Evolutionary conservation across 2,797 vertebrate species (phyloP).

Genomic region (Scolopax bukidnonensis): DNA sequence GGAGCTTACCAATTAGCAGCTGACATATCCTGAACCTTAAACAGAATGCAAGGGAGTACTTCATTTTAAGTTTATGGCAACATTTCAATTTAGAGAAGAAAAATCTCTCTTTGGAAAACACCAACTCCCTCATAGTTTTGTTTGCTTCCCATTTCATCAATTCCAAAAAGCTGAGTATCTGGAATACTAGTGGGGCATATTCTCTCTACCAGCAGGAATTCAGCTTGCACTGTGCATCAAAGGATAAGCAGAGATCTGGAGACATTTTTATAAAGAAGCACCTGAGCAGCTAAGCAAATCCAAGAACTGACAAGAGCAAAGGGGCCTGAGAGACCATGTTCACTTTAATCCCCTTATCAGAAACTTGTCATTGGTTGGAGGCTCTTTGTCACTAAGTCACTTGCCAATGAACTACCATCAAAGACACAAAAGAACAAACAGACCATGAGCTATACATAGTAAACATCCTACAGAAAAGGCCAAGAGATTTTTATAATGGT

Average conservation of each 20-base stretch:
- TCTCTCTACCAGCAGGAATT: constrained; percentile 4
- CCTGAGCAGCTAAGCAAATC: neutral
- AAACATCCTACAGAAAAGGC: neutral
- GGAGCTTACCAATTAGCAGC: neutral
- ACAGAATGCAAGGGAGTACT: constrained; percentile 7
- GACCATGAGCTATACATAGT: neutral
- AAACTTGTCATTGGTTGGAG: neutral
- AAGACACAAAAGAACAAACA: neutral
- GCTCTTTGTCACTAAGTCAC: neutral
- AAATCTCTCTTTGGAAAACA: constrained; percentile 51
- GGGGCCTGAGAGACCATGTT: neutral
- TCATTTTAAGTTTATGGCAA: constrained; percentile 24
- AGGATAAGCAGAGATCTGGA: constrained; percentile 8
- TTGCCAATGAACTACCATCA: constrained; percentile 14
- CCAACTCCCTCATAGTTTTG: constrained; percentile 23
- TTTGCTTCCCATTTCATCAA: constrained; percentile 41
- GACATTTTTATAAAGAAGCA: constrained; percentile 16
- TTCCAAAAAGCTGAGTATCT: constrained; percentile 9
- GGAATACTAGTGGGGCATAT: constrained; percentile 15
- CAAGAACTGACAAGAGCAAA: neutral
- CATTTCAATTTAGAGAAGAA: constrained; percentile 12
- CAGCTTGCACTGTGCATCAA: neutral
- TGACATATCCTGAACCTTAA: constrained; percentile 30
- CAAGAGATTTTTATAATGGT: neutral
- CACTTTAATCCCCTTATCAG: constrained; percentile 17